These are phyloP conservation scores for Eudemis profundana DNA, from an alignment of 2,888 invertebrate species.

Conservation along the genomic window DNA sequence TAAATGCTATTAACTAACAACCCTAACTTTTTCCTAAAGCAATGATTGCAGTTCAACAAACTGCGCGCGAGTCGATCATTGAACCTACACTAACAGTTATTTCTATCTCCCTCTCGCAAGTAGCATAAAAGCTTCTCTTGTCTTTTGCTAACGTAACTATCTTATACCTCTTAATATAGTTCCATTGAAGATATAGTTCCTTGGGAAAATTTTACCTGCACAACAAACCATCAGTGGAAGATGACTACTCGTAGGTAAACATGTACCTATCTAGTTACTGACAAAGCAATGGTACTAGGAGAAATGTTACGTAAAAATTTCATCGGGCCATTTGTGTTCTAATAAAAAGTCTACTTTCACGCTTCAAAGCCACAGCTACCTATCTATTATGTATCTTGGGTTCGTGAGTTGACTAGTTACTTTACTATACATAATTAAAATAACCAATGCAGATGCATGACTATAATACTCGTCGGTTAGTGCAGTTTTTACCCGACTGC, in stretches of 20 bases:
- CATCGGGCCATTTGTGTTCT: constrained; percentile 31
- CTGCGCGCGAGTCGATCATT: constrained; percentile 82
- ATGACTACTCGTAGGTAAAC: neutral
- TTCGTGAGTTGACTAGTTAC: neutral
- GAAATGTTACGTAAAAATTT: constrained; percentile 26
- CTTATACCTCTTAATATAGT: constrained; percentile 64
- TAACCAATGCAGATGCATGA: neutral
- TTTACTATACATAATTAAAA: too few relatives aligned
- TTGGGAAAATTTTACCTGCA: constrained; percentile 57
- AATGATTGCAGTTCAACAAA: constrained; percentile 84
- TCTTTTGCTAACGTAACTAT: constrained; percentile 62
- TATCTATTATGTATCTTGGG: constrained; percentile 10
- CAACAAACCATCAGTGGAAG: constrained; percentile 57
- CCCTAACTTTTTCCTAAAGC: constrained; percentile 81
- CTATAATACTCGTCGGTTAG: too few relatives aligned
- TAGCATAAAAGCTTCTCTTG: constrained; percentile 47
- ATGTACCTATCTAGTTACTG: constrained; percentile 13
- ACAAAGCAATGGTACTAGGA: constrained; percentile 19
- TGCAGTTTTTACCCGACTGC: too few relatives aligned
- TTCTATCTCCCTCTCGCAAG: constrained; percentile 64
- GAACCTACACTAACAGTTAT: constrained; percentile 78
- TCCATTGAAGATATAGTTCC: constrained; percentile 67
- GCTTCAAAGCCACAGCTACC: constrained; percentile 21
- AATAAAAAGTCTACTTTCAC: constrained; percentile 40
- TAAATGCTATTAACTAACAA: constrained; percentile 56